Base-by-base conservation (phyloP, 2,113 vertebrate genomes). In the Petrocephalus microphthalmus region DNA sequence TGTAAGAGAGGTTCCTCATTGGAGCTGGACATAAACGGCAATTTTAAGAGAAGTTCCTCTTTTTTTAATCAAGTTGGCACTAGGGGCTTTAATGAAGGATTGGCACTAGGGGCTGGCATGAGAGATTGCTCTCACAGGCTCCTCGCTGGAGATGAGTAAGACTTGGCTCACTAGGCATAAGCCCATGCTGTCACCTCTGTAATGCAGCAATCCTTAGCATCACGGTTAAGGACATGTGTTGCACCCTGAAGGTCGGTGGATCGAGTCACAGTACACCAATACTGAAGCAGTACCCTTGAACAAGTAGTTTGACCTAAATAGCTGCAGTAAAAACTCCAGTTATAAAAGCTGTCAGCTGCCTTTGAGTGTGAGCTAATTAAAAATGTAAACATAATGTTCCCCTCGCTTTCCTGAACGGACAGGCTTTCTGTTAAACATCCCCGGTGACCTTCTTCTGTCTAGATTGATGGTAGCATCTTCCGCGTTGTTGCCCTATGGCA, bases 341-440 rank as follows among this genome's bases (percentile, higher is more conserved):
- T 74, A 37, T 74, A 42, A 74, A 74, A 74, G 29, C 71, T n/a
- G 33, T 42, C 71, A 74, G 29, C 71, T 74, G 71, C 29, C 33
- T 42, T 74, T 74, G 71, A 74, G 71, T 42, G 71, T 74, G 71
- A 74, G 71, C 33, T 74, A 74, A 74, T 74, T 74, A 74, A 74
- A 74, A 78, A 78, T 78, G 71, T 78, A 78, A 78, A 78, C 71
- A 78, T 78, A 78, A 49, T 84, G 45, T 49, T 51, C 82, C 47
- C 45, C 22, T 25, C 22, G 45, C 45, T 47, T 84, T 52, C 45
- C 49, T 49, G 49, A n/a, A 49, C n/a, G 45, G 42, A 84, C 82
- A n/a, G 47, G 42, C 81, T 84, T 47, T 84, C 81, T 84, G 20
- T 84, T 84, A 51, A 13, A 49, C 82, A 84, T 84, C 45, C 42